A percentile compares a stretch with the other conserved stretches of the same genome.
These are phyloP conservation scores for Crotalus helleri DNA, from an alignment of 2,113 vertebrate species.

Conservation along the genomic window DNA sequence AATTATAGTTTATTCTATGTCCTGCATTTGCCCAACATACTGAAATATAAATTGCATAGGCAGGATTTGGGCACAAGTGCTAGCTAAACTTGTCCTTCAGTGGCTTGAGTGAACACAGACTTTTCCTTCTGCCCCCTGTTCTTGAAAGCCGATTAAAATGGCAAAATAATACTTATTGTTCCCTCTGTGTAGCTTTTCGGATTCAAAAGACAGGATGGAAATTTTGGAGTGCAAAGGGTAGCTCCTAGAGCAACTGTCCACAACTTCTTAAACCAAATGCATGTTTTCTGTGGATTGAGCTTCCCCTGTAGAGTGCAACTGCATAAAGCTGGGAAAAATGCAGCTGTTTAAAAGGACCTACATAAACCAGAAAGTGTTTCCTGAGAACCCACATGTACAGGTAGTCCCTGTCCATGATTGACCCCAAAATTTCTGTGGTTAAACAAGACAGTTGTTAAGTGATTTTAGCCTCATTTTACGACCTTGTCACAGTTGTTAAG, in stretches of 20 bases:
- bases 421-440: not conserved
- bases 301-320: not conserved
- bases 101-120: not conserved
- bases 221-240: not conserved
- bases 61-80: not conserved
- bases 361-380: not conserved
- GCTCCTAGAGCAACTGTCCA: not conserved
- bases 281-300: not conserved
- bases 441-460: not conserved
- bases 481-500: not conserved
- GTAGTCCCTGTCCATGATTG: not conserved
- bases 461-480: not conserved
- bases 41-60: not conserved
- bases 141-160: not conserved
- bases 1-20: not conserved
- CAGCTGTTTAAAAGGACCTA: not conserved
- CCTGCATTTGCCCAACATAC: not conserved
- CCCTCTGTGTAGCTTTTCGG: not conserved
- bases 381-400: not conserved
- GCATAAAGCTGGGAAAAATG: not conserved
- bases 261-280: not conserved
- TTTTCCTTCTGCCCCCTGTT: not conserved
- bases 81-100: not conserved
- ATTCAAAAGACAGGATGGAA: not conserved
- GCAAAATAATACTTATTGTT: not conserved